Base-by-base conservation (phyloP, 2,797 vertebrate species). In the Lutjanus argentimaculatus region DNA sequence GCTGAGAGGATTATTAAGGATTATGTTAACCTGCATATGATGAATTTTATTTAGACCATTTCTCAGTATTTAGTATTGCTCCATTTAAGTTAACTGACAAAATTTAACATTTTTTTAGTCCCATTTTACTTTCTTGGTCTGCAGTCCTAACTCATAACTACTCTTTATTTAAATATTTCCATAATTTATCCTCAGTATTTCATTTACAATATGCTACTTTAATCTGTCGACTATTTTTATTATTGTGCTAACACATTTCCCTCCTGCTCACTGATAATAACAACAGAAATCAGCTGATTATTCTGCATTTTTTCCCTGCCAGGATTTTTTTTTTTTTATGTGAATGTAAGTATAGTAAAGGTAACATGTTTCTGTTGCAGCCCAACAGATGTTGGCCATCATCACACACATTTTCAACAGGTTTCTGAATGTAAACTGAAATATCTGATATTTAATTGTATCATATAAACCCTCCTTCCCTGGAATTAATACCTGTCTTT, bases 361-460 rank as follows among this genome's bases (percentile, higher is more conserved):
- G 1, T 46, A 17, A 62, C 30, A 49, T 15, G 6, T 9, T 22
- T 5, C 67, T 9, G 42, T 57, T 51, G 72, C 52, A 13, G 13
- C n/a, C 16, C 13, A 40, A 8, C 15, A 71, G 75, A 72, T 51
- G 57, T 36, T 48, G 19, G 30, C 22, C 15, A 48, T 59, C n/a
- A 65, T 73, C 12, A 36, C 22, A 40, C 25, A 75, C 10, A 19
- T 67, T 74, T 67, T 51, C 4, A 57, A 52, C 14, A 0, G 16
- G 17, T 17, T 46, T 67, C 46, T 52, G 1, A 65, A 43, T 75
- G 6, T 0, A 71, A 64, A 70, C 17, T 56, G 10, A 61, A 78
- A 80, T 57, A 40, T 70, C 13, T 53, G 43, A 40, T 46, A 66
- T 82, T 16, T 67, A 45, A 68, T 42, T 69, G 12, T 36, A 21